Percentiles rank a stretch among this genome's conserved stretches.
Conservation (phyloP, 1,140 invertebrate genomes). For the Dreissena rostriformis region DNA sequence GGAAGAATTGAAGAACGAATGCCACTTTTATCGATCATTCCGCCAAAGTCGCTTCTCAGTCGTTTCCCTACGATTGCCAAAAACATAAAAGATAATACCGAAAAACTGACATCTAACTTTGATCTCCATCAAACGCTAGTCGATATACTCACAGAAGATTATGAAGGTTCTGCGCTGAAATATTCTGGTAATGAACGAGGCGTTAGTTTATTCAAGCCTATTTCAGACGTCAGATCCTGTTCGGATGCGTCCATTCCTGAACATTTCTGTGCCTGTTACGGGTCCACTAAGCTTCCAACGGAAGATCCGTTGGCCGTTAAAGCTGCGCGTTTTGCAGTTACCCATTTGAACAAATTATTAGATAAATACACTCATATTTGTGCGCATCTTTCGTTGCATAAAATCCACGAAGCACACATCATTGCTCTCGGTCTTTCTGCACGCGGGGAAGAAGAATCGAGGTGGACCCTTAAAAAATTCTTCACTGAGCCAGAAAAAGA, state of each 20-base stretch:
- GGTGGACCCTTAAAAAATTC: conserved; percentile 62
- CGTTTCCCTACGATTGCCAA: conserved; percentile 85
- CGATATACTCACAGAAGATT: conserved; percentile 76
- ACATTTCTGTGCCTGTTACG: conserved; percentile 82
- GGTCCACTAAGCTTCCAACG: conserved; percentile 27
- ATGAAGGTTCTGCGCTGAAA: not conserved
- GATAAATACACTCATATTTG: conserved; percentile 55
- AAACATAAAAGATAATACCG: conserved; percentile 87
- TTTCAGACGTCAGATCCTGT: conserved; percentile 79
- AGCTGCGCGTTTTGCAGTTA: conserved; percentile 57
- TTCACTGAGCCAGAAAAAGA: conserved; percentile 69
- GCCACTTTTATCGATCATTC: conserved; percentile 90
- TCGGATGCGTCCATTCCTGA: conserved; percentile 77
- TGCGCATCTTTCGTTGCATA: conserved; percentile 31
- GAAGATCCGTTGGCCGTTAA: conserved; percentile 6
- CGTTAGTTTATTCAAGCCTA: conserved; percentile 79
- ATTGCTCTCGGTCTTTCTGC: conserved; percentile 41
- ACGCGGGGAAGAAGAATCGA: conserved; percentile 45
- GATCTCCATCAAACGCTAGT: conserved; percentile 81
- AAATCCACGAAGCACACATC: conserved; percentile 47
- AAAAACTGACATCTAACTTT: conserved; percentile 81
- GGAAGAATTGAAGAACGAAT: conserved; percentile 95
- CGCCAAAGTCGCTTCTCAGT: conserved; percentile 88
- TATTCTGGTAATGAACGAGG: conserved; percentile 59
- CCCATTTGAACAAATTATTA: conserved; percentile 64